Conservation (phyloP, 2,888 invertebrate species). For the Drosophila acutilabella region DNA sequence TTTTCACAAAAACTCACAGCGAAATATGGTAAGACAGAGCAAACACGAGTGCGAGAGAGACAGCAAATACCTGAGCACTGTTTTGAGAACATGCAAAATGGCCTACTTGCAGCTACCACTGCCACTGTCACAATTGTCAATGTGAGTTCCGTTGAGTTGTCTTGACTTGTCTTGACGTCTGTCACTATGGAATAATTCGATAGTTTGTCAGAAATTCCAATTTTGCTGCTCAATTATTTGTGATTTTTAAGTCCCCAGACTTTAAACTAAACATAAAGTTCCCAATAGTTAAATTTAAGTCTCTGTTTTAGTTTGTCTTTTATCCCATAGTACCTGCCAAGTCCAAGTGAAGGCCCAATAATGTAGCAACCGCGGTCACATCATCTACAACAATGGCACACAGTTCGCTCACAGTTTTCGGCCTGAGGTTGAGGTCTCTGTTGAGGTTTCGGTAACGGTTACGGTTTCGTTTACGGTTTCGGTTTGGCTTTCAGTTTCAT, state of each 20-base stretch:
- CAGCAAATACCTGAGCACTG: background rate
- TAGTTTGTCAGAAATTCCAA: background rate
- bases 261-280: too few relatives aligned
- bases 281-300: too few relatives aligned
- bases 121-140: conserved; percentile 25
- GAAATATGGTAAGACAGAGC: background rate
- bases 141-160: conserved; percentile 21
- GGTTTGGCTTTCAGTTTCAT: conserved; percentile 1
- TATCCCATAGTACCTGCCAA: conserved; percentile 17
- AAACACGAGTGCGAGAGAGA: background rate
- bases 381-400: conserved; percentile 15
- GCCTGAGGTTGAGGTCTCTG: conserved; percentile 2
- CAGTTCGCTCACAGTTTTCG: conserved; percentile 23
- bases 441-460: conserved; percentile 22
- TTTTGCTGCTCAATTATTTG: too few relatives aligned
- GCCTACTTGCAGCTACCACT: conserved; percentile 67
- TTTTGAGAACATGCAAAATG: conserved; percentile 58
- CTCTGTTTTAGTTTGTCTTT: background rate
- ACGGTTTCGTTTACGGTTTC: background rate
- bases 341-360: conserved; percentile 39
- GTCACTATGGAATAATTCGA: conserved; percentile 5
- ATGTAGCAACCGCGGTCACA: conserved; percentile 21
- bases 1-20: conserved; percentile 15
- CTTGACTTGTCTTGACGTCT: conserved; percentile 52
- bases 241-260: too few relatives aligned